phyloP scores from a whole-genome alignment of 2,113 vertebrate species.

The Apteryx mantelli region DNA sequence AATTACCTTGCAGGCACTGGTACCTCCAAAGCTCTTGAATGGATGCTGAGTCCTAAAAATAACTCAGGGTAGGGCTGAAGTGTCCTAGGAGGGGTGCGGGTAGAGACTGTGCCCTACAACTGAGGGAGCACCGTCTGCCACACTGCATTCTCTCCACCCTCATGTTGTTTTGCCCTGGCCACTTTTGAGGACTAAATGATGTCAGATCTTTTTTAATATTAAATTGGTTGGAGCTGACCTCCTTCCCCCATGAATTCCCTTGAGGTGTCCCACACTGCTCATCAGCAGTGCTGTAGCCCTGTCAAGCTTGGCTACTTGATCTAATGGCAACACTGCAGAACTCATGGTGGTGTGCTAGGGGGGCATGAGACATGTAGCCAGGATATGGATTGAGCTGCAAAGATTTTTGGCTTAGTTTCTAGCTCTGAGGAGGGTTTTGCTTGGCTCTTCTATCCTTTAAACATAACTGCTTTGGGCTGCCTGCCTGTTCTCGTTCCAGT shows the following conservation, averaged over 20 bases:
- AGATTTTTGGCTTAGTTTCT: background rate
- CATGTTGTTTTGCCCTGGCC: background rate
- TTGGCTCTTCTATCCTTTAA: background rate
- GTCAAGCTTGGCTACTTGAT: background rate
- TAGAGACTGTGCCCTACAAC: rapidly evolving
- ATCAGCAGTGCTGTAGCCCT: background rate
- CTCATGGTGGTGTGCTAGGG: background rate
- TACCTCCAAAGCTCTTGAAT: background rate
- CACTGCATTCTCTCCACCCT: background rate
- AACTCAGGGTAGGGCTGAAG: background rate
- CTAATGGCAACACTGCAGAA: background rate
- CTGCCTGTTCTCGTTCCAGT: background rate
- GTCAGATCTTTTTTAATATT: background rate
- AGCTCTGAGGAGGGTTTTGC: background rate
- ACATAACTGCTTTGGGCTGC: background rate
- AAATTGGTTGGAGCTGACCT: background rate
- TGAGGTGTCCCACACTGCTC: background rate
- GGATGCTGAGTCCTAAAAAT: background rate
- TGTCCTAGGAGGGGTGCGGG: background rate
- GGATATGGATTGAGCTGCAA: background rate
- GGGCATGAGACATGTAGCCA: rapidly evolving
- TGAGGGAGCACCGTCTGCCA: background rate
- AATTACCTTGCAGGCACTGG: background rate
- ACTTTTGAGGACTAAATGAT: background rate
- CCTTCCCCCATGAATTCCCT: background rate